Conservation (phyloP, 2,888 invertebrate species). For the Hirtodrosophila confusa region DNA sequence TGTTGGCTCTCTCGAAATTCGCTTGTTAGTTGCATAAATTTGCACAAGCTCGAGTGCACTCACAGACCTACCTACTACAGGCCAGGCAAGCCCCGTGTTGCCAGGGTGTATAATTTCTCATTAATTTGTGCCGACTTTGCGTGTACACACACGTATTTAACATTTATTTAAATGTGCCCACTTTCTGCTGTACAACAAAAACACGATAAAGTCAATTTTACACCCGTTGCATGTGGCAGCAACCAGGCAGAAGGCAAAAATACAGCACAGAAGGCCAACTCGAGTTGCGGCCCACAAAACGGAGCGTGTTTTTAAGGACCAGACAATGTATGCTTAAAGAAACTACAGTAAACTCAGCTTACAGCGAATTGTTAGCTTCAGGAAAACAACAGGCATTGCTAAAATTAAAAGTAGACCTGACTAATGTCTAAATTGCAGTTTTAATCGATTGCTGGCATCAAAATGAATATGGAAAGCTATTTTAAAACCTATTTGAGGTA, state of each 20-base stretch:
- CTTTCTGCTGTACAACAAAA: slow-evolving; percentile 20
- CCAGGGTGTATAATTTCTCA: slow-evolving; percentile 55
- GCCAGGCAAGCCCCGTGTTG: too few relatives aligned
- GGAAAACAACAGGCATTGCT: too few relatives aligned
- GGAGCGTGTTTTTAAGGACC: slow-evolving; percentile 10
- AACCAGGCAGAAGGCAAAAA: slow-evolving; percentile 6
- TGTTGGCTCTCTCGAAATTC: slow-evolving; percentile 28
- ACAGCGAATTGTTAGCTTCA: background rate
- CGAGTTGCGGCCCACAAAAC: slow-evolving; percentile 16
- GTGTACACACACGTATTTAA: slow-evolving; percentile 26
- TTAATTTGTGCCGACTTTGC: slow-evolving; percentile 68
- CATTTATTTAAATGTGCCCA: slow-evolving; percentile 55
- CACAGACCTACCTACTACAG: slow-evolving; percentile 10
- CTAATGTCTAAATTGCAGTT: too few relatives aligned
- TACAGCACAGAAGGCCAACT: slow-evolving; percentile 6
- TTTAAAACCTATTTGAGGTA: too few relatives aligned
- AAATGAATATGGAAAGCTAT: too few relatives aligned
- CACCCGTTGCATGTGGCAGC: slow-evolving; percentile 24
- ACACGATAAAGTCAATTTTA: slow-evolving; percentile 24
- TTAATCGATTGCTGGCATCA: too few relatives aligned
- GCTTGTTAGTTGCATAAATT: slow-evolving; percentile 31
- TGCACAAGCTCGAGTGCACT: slow-evolving; percentile 35
- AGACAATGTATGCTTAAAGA: slow-evolving; percentile 4
- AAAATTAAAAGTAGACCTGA: too few relatives aligned
- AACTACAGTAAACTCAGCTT: slow-evolving; percentile 11